Base-by-base conservation (phyloP, 2,888 invertebrate genomes). In the Caradrina clavipalpis region DNA sequence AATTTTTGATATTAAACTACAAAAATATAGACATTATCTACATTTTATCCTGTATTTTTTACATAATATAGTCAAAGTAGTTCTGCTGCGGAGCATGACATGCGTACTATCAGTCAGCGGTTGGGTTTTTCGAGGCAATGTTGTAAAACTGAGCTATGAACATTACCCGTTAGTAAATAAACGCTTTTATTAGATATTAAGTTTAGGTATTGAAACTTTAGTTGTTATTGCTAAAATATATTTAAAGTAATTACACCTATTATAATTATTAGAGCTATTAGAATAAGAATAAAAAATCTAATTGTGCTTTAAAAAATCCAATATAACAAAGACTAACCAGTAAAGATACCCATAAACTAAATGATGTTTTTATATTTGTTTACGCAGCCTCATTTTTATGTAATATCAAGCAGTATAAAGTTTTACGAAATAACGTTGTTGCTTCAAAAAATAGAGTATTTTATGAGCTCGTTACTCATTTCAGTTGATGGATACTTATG, bases 341-440 rank as follows among this genome's bases (percentile, higher is more conserved):
- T 69, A 62, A 69, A 55, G 62, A 39, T 50, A 31, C 1, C 35
- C 56, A 63, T 81, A 81, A 81, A 76, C 51, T 39, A 76, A 76
- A 76, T 76, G 31, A 76, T 70, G 57, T 58, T 76, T 58, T 77
- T 81, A 62, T 78, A 81, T 77, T 81, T 77, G 81, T 77, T 81
- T 77, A 72, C 78, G 22, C 26, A 51, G 49, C 26, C 54, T 35
- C 42, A 50, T 63, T 76, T 76, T 81, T 81, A 78, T 71, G 51
- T 71, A 42, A 77, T 81, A 77, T 13, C 35, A 72, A 31, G n/a
- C 71, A 57, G 63, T 61, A 76, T 70, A 71, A 78, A 81, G 78
- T 71, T 81, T 65, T 21, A 58, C 54, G 35, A 59, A 77, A 70
- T 70, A 77, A 77, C 35, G 22, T 64, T 63, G 63, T 64, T 42